Base-by-base conservation (phyloP, 2,888 invertebrate genomes). In the Macrophya annulata region DNA sequence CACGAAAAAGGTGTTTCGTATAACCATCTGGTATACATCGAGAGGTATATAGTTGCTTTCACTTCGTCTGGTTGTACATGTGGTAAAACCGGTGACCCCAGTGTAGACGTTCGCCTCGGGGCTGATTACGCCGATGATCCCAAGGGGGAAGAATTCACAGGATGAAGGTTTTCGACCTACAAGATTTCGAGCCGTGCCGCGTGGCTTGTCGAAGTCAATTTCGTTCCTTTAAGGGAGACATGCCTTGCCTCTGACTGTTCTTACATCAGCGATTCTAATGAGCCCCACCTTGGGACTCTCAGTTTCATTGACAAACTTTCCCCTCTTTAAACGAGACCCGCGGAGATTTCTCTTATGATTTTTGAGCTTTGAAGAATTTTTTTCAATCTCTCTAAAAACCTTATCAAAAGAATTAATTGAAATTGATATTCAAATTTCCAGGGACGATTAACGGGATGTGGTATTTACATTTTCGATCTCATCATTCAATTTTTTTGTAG, bases 271-370 rank as follows among this genome's bases (percentile, higher is more conserved):
- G 48, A 83, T 83, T 68, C 43, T 83, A 83, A 83, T 71, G 65
- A 83, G 83, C 68, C 83, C 83, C 83, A 68, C 83, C 83, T 83
- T 83, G 68, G 17, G 83, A 68, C 83, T 48, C 68, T 62, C 31
- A 48, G 37, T 83, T 83, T 83, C 83, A 83, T 83, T 83, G 83
- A 83, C 83, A 55, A 68, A 83, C 83, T 68, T 83, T 83, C 83
- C 83, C 72, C 45, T 83, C 83, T 65, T 71, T 15, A 37, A 25
- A 4, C 17, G 4, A 83, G 68, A 83, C 21, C 15, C n/a, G 37
- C 2, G 12, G 40, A 48, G 48, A 48, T 21, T 77, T 74, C 74
- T 45, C 74, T 43, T 43, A 48, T 48, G 48, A 12, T 48, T 9
- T 3, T 12, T 1, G 48, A 48, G 15, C 48, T 31, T 31, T 31